Conservation (phyloP, 2,888 invertebrate species). For the Hirtodrosophila histrioides region DNA sequence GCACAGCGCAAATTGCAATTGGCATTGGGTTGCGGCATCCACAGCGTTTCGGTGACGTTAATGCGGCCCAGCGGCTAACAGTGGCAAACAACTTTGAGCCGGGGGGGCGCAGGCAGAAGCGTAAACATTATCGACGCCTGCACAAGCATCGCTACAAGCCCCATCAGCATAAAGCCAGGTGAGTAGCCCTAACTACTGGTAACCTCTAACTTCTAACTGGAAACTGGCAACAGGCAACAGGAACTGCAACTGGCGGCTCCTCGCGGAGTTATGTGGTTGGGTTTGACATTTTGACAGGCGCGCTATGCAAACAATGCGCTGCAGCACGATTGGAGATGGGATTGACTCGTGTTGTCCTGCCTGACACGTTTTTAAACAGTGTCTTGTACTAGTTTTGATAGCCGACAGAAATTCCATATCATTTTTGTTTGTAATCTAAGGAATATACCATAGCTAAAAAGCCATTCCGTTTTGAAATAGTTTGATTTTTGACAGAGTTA, state of each 20-base stretch:
- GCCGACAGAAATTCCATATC: too few species aligned
- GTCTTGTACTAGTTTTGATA: too few species aligned
- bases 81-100: slow-evolving; percentile 2
- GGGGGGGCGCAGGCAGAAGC: slow-evolving; percentile 54
- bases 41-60: slow-evolving; percentile 18
- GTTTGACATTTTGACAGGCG: slow-evolving; percentile 48
- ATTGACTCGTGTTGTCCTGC: too few species aligned
- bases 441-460: too few species aligned
- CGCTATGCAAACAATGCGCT: slow-evolving; percentile 32
- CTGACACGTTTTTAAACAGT: too few species aligned
- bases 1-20: slow-evolving; percentile 17
- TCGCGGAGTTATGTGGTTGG: slow-evolving; percentile 28
- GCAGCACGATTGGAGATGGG: too few species aligned
- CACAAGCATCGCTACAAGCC: slow-evolving; percentile 72
- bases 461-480: too few species aligned
- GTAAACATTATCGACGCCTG: slow-evolving; percentile 69
- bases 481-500: too few species aligned
- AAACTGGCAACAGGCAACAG: slow-evolving; percentile 4
- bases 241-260: slow-evolving; percentile 1
- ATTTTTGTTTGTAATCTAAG: too few species aligned
- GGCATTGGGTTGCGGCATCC: slow-evolving; percentile 22
- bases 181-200: slow-evolving; percentile 33
- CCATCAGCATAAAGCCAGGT: slow-evolving; percentile 67
- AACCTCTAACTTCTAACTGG: neutral
- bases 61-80: slow-evolving; percentile 14